These are phyloP conservation scores for Cygnus atratus DNA, from an alignment of 2,113 vertebrate genomes.

Conservation along the genomic window DNA sequence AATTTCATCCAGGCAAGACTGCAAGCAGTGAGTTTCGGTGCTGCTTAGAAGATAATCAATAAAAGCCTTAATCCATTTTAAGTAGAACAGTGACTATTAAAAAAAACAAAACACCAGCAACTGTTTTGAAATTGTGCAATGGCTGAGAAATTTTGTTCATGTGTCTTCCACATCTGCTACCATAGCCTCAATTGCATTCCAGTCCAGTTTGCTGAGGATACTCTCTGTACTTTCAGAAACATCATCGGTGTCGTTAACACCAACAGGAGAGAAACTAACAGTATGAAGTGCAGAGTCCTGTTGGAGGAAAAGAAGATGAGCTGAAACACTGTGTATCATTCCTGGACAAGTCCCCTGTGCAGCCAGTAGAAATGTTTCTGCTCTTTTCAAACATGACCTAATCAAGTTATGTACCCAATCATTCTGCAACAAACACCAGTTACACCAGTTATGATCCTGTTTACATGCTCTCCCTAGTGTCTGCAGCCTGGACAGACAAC, in stretches of 20 bases:
- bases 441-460: not conserved
- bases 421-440: not conserved
- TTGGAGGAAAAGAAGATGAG: not conserved
- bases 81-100: not conserved
- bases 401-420: not conserved
- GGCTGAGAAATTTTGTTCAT: not conserved
- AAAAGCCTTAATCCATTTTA: not conserved
- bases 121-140: not conserved
- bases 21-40: not conserved
- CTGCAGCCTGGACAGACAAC: not conserved
- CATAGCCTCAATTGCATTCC: slow-evolving; percentile 87
- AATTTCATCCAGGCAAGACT: not conserved
- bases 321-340: not conserved
- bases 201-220: slow-evolving; percentile 89
- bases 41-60: not conserved
- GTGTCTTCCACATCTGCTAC: slow-evolving; percentile 76
- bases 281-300: slow-evolving; percentile 17
- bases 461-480: not conserved
- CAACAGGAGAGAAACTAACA: not conserved
- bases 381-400: not conserved
- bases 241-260: slow-evolving; percentile 54
- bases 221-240: slow-evolving; percentile 83
- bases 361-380: not conserved
- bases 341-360: not conserved
- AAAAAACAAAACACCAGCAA: not conserved